phyloP scores from a whole-genome alignment of 2,113 vertebrate genomes.

The Guaruba guarouba region DNA sequence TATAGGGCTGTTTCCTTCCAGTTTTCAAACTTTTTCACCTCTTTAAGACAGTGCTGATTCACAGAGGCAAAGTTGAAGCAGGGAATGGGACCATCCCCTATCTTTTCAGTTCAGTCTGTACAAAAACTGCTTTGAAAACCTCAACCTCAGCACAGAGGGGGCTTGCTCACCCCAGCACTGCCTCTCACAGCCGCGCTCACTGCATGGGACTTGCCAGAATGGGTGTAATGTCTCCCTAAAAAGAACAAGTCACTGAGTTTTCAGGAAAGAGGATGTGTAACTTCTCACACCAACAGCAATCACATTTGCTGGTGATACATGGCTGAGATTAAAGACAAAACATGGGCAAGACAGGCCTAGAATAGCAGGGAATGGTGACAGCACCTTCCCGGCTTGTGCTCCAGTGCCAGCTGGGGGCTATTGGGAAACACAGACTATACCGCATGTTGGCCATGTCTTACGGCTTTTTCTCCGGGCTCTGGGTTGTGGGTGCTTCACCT shows the following conservation, averaged over 20 bases:
- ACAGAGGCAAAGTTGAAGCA: neutral
- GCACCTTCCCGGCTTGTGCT: neutral
- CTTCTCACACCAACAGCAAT: neutral
- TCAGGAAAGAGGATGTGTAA: neutral
- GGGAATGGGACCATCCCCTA: neutral
- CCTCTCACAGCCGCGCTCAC: neutral
- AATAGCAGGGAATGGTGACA: neutral
- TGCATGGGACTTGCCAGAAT: fast-evolving
- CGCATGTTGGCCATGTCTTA: neutral
- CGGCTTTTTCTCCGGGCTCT: neutral
- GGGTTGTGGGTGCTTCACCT: neutral
- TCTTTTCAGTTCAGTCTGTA: neutral
- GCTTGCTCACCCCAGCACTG: neutral
- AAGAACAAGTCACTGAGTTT: fast-evolving
- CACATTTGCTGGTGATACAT: neutral
- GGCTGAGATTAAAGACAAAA: neutral
- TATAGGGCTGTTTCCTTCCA: neutral
- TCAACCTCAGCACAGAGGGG: neutral
- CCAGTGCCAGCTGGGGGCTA: neutral
- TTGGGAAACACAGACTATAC: neutral
- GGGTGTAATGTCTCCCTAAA: neutral
- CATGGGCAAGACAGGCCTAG: neutral
- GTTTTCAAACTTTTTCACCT: neutral
- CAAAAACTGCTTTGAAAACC: neutral
- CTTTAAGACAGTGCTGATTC: neutral